Base-by-base conservation (phyloP, 2,797 vertebrate genomes). In the Smutsia gigantea region DNA sequence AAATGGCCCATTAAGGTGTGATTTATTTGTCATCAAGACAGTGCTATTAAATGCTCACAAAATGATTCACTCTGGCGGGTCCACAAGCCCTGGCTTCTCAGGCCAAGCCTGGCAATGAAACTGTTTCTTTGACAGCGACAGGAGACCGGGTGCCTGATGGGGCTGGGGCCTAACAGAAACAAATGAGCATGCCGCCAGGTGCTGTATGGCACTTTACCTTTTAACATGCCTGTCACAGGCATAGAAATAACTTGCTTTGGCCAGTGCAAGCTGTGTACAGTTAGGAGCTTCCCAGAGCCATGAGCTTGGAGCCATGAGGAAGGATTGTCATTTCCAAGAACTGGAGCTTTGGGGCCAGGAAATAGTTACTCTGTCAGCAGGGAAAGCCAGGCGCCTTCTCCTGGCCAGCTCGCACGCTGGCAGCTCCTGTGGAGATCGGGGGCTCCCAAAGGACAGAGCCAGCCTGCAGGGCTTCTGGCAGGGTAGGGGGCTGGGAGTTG, bases 1-100 rank as follows among this genome's bases (percentile, higher is more conserved):
- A 97, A 97, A 94, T 90, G 96, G 83, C 92, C 97, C 96, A 93
- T 89, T 95, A 93, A 97, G 94, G 91, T 89, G 97, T 90, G 92
- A 97, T 97, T 97, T 97, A 91, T 0, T 39, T 77, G 34, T 95
- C 97, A 96, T 37, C 9, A 57, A 97, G 97, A 97, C 94, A 4
- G 63, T 69, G 93, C 97, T 95, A 92, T 98, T 97, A 97, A 98
- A 97, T 66, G 86, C 64, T 92, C 19, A 39, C 83, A 93, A 74
- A 93, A 93, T 11, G 53, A 25, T 88, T 85, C 69, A 21, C 46
- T 95, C 63, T 77, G 72, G 89, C 8, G 68, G 92, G 96, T 95
- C 97, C 46, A 84, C 91, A 49, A 87, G 77, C 74, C 72, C 83
- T 0, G 53, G 86, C 46, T 14, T 49, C 75, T 25, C 0, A 0